These are phyloP conservation scores for Caenorhabditis auriculariae DNA, from an alignment of 2,888 invertebrate genomes.

Conservation along the genomic window DNA sequence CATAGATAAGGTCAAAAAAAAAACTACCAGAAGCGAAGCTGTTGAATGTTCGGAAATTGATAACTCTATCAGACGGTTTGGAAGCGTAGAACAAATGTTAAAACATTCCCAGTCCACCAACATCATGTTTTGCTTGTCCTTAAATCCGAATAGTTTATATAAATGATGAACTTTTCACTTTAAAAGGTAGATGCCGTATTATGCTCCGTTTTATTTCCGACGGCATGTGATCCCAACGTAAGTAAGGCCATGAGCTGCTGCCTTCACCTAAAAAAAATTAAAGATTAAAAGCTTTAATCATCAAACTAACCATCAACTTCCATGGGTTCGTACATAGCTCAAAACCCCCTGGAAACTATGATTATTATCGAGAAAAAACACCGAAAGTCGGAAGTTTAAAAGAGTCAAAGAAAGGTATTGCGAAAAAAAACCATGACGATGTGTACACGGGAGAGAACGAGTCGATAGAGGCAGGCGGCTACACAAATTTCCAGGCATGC, in stretches of 20 bases:
- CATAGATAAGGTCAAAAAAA: neutral
- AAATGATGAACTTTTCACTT: neutral
- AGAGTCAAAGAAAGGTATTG: too few relatives aligned
- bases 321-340: too few relatives aligned
- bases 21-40: constrained; percentile 6
- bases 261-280: too few relatives aligned
- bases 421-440: too few relatives aligned
- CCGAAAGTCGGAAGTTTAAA: too few relatives aligned
- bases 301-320: too few relatives aligned
- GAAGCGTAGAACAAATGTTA: constrained; percentile 9
- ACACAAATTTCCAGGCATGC: too few relatives aligned
- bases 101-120: constrained; percentile 20
- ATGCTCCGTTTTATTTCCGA: constrained; percentile 16
- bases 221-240: constrained; percentile 14
- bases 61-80: constrained; percentile 18
- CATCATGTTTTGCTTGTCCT: constrained; percentile 33
- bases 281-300: too few relatives aligned
- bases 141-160: neutral
- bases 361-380: too few relatives aligned
- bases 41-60: constrained; percentile 17
- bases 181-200: constrained; percentile 7
- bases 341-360: too few relatives aligned
- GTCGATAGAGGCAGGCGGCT: too few relatives aligned
- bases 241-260: neutral
- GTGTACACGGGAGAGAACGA: too few relatives aligned